A percentile compares a stretch with the other conserved stretches of the same genome.
These are phyloP conservation scores for Aurelia sp. DNA, from an alignment of 30 jellyfish, hydroid and myxozoan species.

Conservation along the genomic window DNA sequence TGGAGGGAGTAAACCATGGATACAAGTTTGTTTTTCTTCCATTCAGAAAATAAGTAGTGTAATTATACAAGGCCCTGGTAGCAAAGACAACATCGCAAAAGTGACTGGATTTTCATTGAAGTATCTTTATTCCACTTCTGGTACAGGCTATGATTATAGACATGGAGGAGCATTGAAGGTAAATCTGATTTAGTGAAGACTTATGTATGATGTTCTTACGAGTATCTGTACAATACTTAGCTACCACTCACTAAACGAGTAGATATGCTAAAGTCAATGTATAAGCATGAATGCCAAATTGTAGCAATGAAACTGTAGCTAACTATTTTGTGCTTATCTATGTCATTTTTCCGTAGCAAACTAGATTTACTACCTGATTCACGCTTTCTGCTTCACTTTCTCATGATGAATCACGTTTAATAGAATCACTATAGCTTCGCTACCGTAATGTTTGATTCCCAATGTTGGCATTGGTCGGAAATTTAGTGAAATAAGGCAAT, in stretches of 20 bases:
- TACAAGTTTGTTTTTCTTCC: conserved; percentile 41
- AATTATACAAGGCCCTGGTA: conserved; percentile 67
- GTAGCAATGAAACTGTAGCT: neutral
- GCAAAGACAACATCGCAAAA: conserved; percentile 24
- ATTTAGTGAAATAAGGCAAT: too few species aligned
- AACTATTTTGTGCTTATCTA: neutral
- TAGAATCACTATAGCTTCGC: too few species aligned
- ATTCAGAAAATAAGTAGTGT: conserved; percentile 29
- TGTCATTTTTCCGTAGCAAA: neutral
- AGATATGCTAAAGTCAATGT: too few species aligned
- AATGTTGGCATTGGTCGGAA: too few species aligned
- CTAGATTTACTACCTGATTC: too few species aligned
- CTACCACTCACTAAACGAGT: too few species aligned
- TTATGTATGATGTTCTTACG: too few species aligned
- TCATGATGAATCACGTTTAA: too few species aligned
- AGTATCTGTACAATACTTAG: too few species aligned
- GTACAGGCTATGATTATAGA: conserved; percentile 28
- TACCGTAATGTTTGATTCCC: too few species aligned
- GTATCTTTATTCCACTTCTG: neutral
- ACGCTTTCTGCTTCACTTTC: too few species aligned
- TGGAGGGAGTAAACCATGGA: conserved; percentile 65
- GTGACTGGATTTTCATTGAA: conserved; percentile 46
- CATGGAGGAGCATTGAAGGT: conserved; percentile 32
- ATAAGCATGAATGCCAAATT: neutral
- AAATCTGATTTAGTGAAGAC: too few species aligned